These are phyloP conservation scores for Schizaphis graminum DNA, from an alignment of 2,888 invertebrate genomes.

Conservation along the genomic window DNA sequence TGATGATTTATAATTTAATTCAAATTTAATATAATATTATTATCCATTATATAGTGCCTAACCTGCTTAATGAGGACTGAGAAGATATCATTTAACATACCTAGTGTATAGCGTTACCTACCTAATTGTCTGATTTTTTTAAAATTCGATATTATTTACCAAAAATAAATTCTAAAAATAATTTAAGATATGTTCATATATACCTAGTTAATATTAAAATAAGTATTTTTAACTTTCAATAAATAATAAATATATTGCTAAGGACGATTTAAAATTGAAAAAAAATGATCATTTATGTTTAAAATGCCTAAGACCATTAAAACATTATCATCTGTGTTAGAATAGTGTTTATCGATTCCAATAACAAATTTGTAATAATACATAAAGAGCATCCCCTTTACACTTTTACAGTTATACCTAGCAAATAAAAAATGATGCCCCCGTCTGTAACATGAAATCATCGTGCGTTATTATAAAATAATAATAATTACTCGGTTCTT, in stretches of 20 bases:
- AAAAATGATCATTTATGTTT: neutral
- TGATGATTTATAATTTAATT: too few species aligned
- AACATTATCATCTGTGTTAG: neutral
- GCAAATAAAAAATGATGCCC: neutral
- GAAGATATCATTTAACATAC: too few species aligned
- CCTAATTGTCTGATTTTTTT: neutral
- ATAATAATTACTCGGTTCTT: conserved; percentile 57
- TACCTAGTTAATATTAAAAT: neutral
- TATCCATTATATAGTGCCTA: too few species aligned
- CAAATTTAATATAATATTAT: too few species aligned
- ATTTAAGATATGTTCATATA: neutral
- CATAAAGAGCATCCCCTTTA: neutral
- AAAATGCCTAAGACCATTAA: too few species aligned
- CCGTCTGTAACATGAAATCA: neutral
- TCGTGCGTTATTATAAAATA: neutral
- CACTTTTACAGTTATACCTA: too few species aligned
- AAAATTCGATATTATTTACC: neutral
- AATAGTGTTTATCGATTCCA: neutral
- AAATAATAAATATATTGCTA: neutral
- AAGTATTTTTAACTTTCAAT: neutral
- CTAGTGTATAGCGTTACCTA: too few species aligned
- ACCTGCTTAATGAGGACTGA: too few species aligned
- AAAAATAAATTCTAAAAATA: neutral
- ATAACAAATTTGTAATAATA: neutral
- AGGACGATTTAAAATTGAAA: neutral